Evolutionary conservation across 2,797 vertebrate species (phyloP).

Genomic region (Dendrocincla fuliginosa): DNA sequence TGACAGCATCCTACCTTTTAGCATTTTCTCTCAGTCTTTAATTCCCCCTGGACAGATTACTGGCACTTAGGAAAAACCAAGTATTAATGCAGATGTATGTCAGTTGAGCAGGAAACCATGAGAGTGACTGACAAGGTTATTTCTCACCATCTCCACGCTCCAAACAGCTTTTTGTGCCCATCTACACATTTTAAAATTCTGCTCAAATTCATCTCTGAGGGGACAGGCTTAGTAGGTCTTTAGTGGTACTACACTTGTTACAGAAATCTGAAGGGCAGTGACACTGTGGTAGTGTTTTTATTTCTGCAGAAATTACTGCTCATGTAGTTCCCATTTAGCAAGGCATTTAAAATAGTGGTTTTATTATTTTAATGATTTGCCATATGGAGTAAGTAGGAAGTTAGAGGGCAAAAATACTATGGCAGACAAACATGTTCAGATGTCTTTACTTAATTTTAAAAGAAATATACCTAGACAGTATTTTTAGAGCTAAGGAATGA

Average conservation of each 20-base stretch:
- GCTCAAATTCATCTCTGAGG: not conserved
- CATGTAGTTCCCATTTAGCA: not conserved
- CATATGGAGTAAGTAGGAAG: not conserved
- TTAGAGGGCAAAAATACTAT: not conserved
- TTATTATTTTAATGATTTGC: not conserved
- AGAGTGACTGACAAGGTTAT: conserved; percentile 6
- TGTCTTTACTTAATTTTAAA: not conserved
- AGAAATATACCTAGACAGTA: not conserved
- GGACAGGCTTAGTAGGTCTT: not conserved
- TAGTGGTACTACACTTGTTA: not conserved
- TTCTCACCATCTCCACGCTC: not conserved
- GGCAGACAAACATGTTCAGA: not conserved
- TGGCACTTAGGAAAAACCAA: not conserved
- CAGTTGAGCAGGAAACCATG: not conserved
- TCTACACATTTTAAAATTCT: conserved; percentile 24
- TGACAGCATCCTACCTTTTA: not conserved
- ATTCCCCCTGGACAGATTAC: not conserved
- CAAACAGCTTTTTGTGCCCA: not conserved
- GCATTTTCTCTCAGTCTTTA: not conserved
- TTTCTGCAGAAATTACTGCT: not conserved
- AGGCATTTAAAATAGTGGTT: not conserved
- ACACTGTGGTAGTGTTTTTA: not conserved
- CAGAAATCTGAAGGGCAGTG: not conserved
- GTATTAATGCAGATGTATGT: not conserved
- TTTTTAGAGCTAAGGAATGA: not conserved